A percentile compares a stretch with the other conserved stretches of the same genome.
Evolutionary conservation across 64 coral and sea anemone genomes (phyloP).

Genomic region (Astreopora myriophthalma): DNA sequence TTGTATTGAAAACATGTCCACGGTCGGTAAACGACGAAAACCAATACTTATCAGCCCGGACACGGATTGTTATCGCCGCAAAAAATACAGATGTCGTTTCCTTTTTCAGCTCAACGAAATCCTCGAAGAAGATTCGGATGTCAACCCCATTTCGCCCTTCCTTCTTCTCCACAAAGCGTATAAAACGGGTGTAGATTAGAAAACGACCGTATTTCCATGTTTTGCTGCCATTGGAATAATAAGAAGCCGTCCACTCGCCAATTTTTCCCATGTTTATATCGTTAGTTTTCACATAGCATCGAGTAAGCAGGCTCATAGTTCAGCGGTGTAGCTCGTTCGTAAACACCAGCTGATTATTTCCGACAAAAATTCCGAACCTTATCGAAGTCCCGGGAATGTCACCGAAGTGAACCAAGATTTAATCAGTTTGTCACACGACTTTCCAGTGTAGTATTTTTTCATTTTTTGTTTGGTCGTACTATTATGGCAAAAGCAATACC

Average conservation of each 20-base stretch:
- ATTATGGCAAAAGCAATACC: conserved; percentile 66
- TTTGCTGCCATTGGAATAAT: conserved; percentile 74
- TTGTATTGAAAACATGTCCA: conserved; percentile 71
- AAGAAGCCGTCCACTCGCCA: conserved; percentile 90
- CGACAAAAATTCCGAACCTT: too few relatives aligned
- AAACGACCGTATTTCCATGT: conserved; percentile 86
- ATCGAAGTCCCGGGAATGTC: too few relatives aligned
- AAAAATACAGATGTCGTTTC: conserved; percentile 80
- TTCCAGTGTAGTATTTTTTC: neutral
- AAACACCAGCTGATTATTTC: neutral
- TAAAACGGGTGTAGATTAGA: conserved; percentile 62
- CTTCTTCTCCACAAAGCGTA: conserved; percentile 80
- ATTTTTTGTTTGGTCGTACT: neutral
- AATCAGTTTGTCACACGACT: too few relatives aligned
- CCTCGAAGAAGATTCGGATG: conserved; percentile 80
- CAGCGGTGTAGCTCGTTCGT: conserved; percentile 16
- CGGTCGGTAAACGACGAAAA: conserved; percentile 89
- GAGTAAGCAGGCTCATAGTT: neutral
- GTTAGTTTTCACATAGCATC: neutral
- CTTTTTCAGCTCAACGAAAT: conserved; percentile 87
- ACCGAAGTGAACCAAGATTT: too few relatives aligned
- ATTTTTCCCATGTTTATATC: conserved; percentile 66
- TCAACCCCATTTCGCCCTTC: neutral
- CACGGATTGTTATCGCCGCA: conserved; percentile 76
- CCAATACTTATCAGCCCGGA: conserved; percentile 80